Percentiles rank a stretch among this genome's conserved stretches.
These are phyloP conservation scores for Sipha flava DNA, from an alignment of 1,140 invertebrate genomes.

Conservation along the genomic window DNA sequence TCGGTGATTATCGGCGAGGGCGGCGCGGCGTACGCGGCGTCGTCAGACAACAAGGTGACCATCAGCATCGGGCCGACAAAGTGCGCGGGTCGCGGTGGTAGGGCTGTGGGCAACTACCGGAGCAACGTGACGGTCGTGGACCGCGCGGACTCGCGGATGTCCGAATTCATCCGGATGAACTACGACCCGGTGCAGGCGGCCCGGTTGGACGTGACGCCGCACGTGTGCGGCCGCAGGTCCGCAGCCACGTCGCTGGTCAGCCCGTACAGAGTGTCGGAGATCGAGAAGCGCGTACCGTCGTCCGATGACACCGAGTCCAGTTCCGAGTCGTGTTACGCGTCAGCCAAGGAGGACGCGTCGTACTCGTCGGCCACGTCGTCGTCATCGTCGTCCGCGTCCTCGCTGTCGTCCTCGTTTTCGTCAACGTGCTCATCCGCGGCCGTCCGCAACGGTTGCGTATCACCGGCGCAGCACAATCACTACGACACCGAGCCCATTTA, in stretches of 20 bases:
- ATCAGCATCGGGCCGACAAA: background rate
- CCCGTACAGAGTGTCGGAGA: constrained; percentile 15
- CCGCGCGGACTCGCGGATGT: background rate
- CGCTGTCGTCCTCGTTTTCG: background rate
- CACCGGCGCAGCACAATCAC: background rate
- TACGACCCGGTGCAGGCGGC: constrained; percentile 61
- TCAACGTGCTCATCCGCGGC: background rate
- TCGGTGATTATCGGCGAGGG: constrained; percentile 14
- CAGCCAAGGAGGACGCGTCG: constrained; percentile 5
- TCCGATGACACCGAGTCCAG: background rate
- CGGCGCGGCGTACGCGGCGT: background rate
- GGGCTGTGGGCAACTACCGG: background rate
- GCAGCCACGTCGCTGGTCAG: background rate
- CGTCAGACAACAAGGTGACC: constrained; percentile 13
- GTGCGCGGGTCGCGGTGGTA: background rate
- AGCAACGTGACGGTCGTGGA: constrained; percentile 4
- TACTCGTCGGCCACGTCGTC: background rate
- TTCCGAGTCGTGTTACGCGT: constrained; percentile 18
- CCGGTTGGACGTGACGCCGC: constrained; percentile 57
- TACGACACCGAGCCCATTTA: constrained; percentile 79
- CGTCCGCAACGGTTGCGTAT: background rate
- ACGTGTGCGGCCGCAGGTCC: constrained; percentile 53
- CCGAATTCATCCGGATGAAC: constrained; percentile 22
- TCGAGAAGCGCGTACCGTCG: background rate
- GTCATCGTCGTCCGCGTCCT: background rate